A percentile compares a stretch with the other conserved stretches of the same genome.
phyloP scores from a whole-genome alignment of 2,888 invertebrate species.

The Lepidonotus clava region DNA sequence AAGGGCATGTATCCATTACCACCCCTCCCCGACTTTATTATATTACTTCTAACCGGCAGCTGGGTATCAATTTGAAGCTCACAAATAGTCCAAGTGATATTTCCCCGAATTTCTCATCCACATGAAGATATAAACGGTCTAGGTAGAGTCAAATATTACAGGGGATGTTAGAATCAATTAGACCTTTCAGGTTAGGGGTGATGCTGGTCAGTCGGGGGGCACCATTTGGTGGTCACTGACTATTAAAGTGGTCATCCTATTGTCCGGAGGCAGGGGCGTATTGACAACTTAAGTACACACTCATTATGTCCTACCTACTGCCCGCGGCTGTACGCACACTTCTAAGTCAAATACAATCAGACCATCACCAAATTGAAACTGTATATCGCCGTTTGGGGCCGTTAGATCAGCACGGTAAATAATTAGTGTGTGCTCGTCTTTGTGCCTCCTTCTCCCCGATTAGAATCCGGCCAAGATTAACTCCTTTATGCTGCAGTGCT shows the following conservation, averaged over 20 bases:
- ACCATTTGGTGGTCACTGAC: constrained; percentile 40
- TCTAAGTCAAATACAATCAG: constrained; percentile 46
- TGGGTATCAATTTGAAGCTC: not conserved
- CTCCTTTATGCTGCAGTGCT: too few species aligned
- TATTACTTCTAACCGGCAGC: not conserved
- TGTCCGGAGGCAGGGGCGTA: constrained; percentile 1
- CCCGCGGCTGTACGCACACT: constrained; percentile 22
- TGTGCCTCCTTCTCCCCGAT: too few species aligned
- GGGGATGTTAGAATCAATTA: constrained; percentile 45
- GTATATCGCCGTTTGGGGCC: constrained; percentile 17
- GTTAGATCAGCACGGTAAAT: constrained; percentile 16
- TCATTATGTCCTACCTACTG: constrained; percentile 16
- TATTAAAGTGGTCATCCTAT: constrained; percentile 41
- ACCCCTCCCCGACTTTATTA: not conserved
- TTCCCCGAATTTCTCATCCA: too few species aligned
- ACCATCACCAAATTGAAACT: constrained; percentile 37
- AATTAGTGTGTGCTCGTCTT: not conserved
- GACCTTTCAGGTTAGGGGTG: not conserved
- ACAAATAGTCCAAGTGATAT: too few species aligned
- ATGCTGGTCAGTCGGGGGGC: not conserved
- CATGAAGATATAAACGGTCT: not conserved
- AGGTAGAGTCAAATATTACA: not conserved
- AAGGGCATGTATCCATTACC: constrained; percentile 9
- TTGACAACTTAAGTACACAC: constrained; percentile 48
- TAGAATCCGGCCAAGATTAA: too few species aligned